These are phyloP conservation scores for Nettapus auritus DNA, from an alignment of 2,113 vertebrate species.

Conservation along the genomic window DNA sequence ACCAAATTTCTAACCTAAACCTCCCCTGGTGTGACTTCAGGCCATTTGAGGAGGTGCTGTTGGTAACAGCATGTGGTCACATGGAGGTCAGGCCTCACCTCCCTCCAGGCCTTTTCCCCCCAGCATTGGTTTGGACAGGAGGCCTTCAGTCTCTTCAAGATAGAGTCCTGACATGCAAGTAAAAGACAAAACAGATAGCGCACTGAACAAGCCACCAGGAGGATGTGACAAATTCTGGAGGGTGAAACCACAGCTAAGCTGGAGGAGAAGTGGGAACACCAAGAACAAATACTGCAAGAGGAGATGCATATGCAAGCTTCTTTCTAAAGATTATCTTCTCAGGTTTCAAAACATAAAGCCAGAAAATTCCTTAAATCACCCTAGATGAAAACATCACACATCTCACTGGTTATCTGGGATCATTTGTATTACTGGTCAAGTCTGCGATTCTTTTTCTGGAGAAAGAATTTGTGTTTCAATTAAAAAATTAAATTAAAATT, in stretches of 20 bases:
- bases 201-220: neutral
- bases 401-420: neutral
- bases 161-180: neutral
- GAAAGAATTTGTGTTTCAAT: neutral
- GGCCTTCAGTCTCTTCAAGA: neutral
- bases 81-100: neutral
- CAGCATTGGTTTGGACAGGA: neutral
- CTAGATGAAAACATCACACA: neutral
- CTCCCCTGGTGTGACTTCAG: too few relatives aligned
- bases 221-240: neutral
- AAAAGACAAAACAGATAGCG: neutral
- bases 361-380: neutral
- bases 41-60: neutral
- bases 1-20: too few relatives aligned
- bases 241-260: neutral
- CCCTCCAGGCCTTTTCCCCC: neutral
- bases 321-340: neutral
- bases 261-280: neutral
- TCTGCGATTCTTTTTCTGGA: neutral
- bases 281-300: neutral
- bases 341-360: neutral
- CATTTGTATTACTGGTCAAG: neutral
- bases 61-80: fast-evolving
- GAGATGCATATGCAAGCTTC: neutral
- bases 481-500: too few relatives aligned